These are phyloP conservation scores for Myiotriccus ornatus DNA, from an alignment of 2,797 vertebrate genomes.

Conservation along the genomic window DNA sequence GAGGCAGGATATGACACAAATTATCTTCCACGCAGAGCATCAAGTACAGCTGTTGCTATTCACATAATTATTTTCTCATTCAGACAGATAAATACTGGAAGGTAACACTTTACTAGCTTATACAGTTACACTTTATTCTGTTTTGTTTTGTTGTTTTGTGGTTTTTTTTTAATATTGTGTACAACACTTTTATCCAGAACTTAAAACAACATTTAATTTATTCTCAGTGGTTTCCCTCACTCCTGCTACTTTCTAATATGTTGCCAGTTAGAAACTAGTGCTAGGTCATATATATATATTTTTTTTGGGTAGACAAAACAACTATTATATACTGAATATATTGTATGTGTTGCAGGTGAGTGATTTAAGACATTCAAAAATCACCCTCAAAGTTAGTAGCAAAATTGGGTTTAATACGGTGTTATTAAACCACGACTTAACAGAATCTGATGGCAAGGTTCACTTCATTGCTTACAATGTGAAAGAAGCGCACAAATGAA, in stretches of 20 bases:
- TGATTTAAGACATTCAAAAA: background rate
- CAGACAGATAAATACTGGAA: background rate
- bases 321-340: background rate
- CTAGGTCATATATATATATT: background rate
- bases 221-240: background rate
- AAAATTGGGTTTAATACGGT: background rate
- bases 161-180: background rate
- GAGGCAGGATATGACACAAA: background rate
- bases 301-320: background rate
- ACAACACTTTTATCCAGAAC: background rate
- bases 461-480: background rate
- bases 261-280: background rate
- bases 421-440: background rate
- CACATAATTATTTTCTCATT: background rate
- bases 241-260: accelerated
- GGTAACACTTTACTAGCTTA: background rate
- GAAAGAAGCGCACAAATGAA: background rate
- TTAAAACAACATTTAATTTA: background rate
- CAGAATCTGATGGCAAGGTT: background rate
- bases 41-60: background rate
- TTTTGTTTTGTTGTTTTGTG: too few species aligned
- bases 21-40: background rate
- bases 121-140: background rate
- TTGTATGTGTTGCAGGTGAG: background rate
- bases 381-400: background rate